These are phyloP conservation scores for Rhabdornis inornatus DNA, from an alignment of 2,113 vertebrate genomes.

Conservation along the genomic window DNA sequence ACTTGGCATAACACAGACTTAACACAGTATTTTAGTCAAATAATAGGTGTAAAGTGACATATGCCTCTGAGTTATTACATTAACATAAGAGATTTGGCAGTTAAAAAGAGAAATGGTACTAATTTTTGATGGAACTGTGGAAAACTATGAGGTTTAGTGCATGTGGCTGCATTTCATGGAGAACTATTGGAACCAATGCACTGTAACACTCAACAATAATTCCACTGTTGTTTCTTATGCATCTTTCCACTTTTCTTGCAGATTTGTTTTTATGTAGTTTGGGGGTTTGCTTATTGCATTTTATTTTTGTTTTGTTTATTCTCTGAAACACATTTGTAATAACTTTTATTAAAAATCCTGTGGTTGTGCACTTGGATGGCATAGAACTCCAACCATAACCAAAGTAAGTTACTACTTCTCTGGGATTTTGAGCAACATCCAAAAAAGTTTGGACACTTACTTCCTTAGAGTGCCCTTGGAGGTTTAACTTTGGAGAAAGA, in stretches of 20 bases:
- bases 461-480: background rate
- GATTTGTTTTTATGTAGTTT: background rate
- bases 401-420: background rate
- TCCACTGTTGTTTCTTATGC: background rate
- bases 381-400: background rate
- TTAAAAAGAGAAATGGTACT: background rate
- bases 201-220: background rate
- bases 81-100: background rate
- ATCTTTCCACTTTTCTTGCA: background rate
- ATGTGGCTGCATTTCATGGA: background rate
- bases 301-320: background rate
- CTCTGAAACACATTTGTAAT: background rate
- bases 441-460: background rate
- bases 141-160: background rate
- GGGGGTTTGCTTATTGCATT: background rate
- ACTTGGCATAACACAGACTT: background rate
- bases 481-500: background rate
- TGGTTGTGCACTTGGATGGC: background rate
- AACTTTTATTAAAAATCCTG: background rate
- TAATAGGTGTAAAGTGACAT: background rate
- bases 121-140: background rate
- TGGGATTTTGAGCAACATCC: background rate
- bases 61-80: background rate
- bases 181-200: background rate
- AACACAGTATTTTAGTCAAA: background rate